Conservation (phyloP, 2,888 invertebrate species). For the Athripsodes cinereus region DNA sequence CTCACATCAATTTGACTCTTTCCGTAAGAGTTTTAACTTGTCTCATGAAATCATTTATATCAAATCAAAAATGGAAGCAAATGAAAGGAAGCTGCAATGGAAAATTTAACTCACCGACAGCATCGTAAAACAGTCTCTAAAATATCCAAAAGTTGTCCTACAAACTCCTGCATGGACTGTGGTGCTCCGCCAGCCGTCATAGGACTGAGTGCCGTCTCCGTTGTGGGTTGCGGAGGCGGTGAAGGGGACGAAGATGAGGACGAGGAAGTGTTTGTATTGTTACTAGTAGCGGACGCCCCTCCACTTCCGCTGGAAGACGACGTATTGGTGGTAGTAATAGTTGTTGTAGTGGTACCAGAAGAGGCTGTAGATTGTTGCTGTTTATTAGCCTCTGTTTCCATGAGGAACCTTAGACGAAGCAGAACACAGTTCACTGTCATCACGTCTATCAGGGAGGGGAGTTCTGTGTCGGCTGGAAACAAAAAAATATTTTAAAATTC, state of each 20-base stretch:
- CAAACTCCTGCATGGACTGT: slow-evolving; percentile 52
- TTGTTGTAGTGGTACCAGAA: not conserved
- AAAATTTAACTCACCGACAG: slow-evolving; percentile 49
- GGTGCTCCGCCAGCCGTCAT: slow-evolving; percentile 35
- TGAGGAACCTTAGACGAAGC: slow-evolving; percentile 63
- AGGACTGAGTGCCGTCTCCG: slow-evolving; percentile 34
- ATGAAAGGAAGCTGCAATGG: too few relatives aligned
- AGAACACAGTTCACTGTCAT: slow-evolving; percentile 71
- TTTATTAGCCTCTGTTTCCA: slow-evolving; percentile 41
- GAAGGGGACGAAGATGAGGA: not conserved
- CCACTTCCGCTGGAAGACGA: too few relatives aligned
- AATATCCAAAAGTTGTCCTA: slow-evolving; percentile 60
- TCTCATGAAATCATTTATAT: too few relatives aligned
- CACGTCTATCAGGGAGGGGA: slow-evolving; percentile 67
- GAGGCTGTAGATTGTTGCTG: slow-evolving; percentile 28
- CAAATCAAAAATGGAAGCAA: too few relatives aligned
- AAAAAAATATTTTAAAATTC: too few relatives aligned
- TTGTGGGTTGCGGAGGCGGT: slow-evolving; percentile 37
- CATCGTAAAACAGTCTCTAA: slow-evolving; percentile 60
- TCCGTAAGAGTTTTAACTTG: too few relatives aligned
- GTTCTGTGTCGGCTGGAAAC: slow-evolving; percentile 36
- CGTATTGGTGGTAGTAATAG: not conserved
- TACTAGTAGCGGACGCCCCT: too few relatives aligned
- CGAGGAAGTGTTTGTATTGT: not conserved
- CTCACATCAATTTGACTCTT: too few relatives aligned